A percentile compares a stretch with the other conserved stretches of the same genome.
phyloP scores from a whole-genome alignment of 2,888 invertebrate genomes.

The Pantelozetes paolii region DNA sequence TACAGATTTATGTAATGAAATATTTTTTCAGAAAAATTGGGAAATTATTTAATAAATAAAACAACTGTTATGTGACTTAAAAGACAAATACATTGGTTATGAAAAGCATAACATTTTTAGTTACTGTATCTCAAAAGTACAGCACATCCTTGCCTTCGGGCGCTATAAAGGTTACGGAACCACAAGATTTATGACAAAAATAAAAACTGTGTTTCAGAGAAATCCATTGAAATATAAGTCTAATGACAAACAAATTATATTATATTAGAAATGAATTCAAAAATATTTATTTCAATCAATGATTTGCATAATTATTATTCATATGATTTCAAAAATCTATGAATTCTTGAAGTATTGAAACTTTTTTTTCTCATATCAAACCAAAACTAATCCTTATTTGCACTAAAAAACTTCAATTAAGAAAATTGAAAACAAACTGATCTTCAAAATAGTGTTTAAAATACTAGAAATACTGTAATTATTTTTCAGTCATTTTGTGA shows the following conservation, averaged over 20 bases:
- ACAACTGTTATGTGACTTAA: not conserved
- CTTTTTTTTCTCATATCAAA: not conserved
- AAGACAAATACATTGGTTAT: no score
- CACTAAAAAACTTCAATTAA: no score
- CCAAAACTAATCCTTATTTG: not conserved
- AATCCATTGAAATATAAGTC: not conserved
- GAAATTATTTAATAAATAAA: not conserved
- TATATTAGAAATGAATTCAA: no score
- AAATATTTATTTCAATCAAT: no score
- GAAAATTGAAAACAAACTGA: not conserved
- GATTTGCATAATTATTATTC: not conserved
- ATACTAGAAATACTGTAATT: not conserved
- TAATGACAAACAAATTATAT: no score
- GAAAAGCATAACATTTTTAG: no score
- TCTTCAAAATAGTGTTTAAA: not conserved
- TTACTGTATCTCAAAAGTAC: not conserved
- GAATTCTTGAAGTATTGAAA: not conserved
- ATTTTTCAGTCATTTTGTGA: constrained; percentile 17
- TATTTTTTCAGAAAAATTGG: no score
- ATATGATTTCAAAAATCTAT: not conserved
- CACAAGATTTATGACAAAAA: constrained; percentile 27
- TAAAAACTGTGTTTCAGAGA: not conserved
- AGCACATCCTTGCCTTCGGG: constrained; percentile 22
- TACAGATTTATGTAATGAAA: no score
- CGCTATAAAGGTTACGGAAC: constrained; percentile 21